phyloP scores from a whole-genome alignment of 2,797 vertebrate genomes.

The Glossophaga mutica region DNA sequence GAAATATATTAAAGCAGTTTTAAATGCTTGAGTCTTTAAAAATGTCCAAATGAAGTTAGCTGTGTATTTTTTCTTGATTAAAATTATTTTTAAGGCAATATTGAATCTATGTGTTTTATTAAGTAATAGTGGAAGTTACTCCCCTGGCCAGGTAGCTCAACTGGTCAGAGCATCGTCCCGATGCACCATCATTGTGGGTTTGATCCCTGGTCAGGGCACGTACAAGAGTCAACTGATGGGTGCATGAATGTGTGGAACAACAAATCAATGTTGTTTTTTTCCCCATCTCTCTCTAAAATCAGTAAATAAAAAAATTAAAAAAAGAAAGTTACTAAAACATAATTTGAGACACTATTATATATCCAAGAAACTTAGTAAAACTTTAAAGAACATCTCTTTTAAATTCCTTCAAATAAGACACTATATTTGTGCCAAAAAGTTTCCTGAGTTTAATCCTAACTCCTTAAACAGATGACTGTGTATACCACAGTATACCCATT shows the following conservation, averaged over 20 bases:
- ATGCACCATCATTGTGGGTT: not conserved
- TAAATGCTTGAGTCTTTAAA: not conserved
- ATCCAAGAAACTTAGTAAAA: not conserved
- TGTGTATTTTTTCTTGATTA: not conserved
- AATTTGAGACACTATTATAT: not conserved
- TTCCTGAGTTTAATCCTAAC: not conserved
- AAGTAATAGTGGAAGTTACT: not conserved
- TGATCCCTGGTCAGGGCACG: too few relatives aligned
- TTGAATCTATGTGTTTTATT: not conserved
- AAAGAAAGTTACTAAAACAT: not conserved
- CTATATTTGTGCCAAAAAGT: not conserved
- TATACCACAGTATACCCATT: not conserved
- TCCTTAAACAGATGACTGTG: not conserved
- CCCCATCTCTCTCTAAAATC: not conserved
- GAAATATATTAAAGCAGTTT: not conserved
- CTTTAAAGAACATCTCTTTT: not conserved
- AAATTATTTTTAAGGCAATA: conserved; percentile 8
- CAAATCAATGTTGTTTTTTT: not conserved
- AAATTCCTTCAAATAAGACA: conserved; percentile 24
- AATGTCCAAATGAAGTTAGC: not conserved
- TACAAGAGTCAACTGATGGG: not conserved
- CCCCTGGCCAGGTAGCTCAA: too few relatives aligned
- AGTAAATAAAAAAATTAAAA: not conserved
- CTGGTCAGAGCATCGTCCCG: not conserved
- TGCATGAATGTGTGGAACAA: not conserved